phyloP scores from a whole-genome alignment of 2,113 vertebrate species.

The Halcyon senegalensis region DNA sequence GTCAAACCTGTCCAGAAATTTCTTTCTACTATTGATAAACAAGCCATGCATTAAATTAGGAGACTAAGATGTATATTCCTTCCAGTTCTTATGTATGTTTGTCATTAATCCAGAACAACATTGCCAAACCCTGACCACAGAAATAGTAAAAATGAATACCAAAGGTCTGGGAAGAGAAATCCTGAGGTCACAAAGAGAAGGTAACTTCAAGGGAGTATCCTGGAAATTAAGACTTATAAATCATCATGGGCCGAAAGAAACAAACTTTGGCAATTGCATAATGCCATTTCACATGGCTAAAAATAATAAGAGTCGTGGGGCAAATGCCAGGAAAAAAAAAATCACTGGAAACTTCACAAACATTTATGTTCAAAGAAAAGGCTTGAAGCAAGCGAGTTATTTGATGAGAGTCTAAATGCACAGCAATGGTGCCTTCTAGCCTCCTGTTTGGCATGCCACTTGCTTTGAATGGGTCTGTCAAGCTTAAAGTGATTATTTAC shows the following conservation, averaged over 20 bases:
- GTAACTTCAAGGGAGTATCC: slow-evolving; percentile 69
- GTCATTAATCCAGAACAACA: slow-evolving; percentile 37
- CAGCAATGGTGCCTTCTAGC: not conserved
- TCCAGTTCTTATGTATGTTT: slow-evolving; percentile 48
- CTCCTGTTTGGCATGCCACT: not conserved
- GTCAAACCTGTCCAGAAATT: slow-evolving; percentile 51
- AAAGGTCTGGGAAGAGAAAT: slow-evolving; percentile 63
- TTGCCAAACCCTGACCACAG: slow-evolving; percentile 48
- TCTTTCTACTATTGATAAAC: slow-evolving; percentile 53
- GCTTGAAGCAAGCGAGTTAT: not conserved
- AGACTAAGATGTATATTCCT: slow-evolving; percentile 1
- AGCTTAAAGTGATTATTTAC: not conserved
- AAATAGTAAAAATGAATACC: slow-evolving; percentile 63
- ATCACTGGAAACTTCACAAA: slow-evolving; percentile 47
- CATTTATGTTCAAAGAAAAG: slow-evolving; percentile 50
- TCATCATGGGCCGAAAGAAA: slow-evolving; percentile 49
- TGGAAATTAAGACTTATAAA: slow-evolving; percentile 67
- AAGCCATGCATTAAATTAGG: slow-evolving; percentile 19
- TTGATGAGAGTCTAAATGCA: not conserved
- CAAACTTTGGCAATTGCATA: slow-evolving; percentile 60
- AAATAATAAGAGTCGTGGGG: slow-evolving; percentile 53
- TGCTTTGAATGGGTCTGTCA: not conserved
- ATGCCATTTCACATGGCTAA: slow-evolving; percentile 66
- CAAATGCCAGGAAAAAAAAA: slow-evolving; percentile 63
- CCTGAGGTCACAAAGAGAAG: slow-evolving; percentile 61